Evolutionary conservation across 2,888 invertebrate genomes (phyloP).

Genomic region (Hypolimnas misippus): DNA sequence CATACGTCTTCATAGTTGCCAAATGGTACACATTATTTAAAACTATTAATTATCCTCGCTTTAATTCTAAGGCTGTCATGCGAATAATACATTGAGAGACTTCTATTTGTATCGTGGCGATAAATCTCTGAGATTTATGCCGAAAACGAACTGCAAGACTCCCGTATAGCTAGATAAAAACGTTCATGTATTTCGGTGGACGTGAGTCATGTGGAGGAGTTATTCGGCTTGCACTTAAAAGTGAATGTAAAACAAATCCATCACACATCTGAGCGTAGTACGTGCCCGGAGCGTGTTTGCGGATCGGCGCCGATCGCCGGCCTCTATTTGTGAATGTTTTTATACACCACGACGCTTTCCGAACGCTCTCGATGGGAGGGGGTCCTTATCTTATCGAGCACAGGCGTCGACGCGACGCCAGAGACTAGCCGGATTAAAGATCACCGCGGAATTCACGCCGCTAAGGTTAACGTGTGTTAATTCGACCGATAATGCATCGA

Average conservation of each 20-base stretch:
- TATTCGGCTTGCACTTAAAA: slow-evolving; percentile 38
- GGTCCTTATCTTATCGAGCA: slow-evolving; percentile 60
- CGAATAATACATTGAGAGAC: slow-evolving; percentile 47
- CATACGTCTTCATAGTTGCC: slow-evolving; percentile 46
- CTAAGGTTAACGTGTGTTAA: slow-evolving; percentile 37
- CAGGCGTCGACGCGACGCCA: slow-evolving; percentile 62
- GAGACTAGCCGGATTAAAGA: slow-evolving; percentile 50
- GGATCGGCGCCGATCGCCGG: slow-evolving; percentile 60
- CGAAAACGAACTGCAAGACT: slow-evolving; percentile 6
- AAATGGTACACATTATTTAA: slow-evolving; percentile 35
- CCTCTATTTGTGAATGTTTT: slow-evolving; percentile 72
- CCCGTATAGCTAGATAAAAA: slow-evolving; percentile 19
- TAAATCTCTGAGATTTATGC: slow-evolving; percentile 27
- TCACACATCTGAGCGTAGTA: slow-evolving; percentile 53
- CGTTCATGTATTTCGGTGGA: slow-evolving; percentile 20
- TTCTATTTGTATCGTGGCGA: slow-evolving; percentile 38
- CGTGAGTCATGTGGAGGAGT: slow-evolving; percentile 29
- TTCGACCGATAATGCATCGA: slow-evolving; percentile 7
- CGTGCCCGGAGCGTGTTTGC: slow-evolving; percentile 54
- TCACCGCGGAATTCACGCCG: slow-evolving; percentile 47
- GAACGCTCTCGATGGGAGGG: slow-evolving; percentile 37
- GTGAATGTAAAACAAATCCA: slow-evolving; percentile 54
- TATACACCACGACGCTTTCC: slow-evolving; percentile 58
- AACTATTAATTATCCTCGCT: slow-evolving; percentile 34
- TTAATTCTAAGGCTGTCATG: slow-evolving; percentile 45